phyloP scores from a whole-genome alignment of 2,797 vertebrate genomes.

The Strix occidentalis region DNA sequence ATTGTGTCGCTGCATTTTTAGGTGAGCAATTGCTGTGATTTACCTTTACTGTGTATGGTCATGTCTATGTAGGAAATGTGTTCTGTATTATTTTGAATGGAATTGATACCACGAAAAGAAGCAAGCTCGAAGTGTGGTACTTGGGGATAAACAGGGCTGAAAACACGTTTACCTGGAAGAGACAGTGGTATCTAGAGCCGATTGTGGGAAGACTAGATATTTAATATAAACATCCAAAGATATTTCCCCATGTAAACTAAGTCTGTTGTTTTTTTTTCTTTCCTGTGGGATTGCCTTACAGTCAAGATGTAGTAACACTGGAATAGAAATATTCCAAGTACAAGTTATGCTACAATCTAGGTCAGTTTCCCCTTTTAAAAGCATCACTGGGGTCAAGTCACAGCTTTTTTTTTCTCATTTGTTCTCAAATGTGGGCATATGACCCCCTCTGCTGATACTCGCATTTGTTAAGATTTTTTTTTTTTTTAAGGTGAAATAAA shows the following conservation, averaged over 20 bases:
- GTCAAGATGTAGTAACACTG: background rate
- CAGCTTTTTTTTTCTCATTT: accelerated
- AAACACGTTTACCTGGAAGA: background rate
- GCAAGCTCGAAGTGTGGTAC: background rate
- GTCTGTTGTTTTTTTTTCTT: background rate
- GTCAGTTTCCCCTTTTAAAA: background rate
- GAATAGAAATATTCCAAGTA: background rate
- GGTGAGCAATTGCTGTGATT: background rate
- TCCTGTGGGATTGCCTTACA: background rate
- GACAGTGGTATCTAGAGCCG: background rate
- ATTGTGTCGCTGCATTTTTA: background rate
- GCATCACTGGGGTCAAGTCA: background rate
- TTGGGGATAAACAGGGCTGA: background rate
- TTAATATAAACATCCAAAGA: background rate
- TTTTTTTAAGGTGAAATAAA: background rate
- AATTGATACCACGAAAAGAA: background rate
- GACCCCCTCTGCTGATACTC: background rate
- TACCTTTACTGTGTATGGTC: background rate
- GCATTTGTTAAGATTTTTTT: background rate
- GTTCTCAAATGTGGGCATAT: background rate
- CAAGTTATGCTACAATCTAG: background rate
- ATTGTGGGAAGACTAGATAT: background rate
- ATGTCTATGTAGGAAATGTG: background rate
- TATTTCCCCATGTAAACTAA: background rate
- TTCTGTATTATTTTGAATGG: background rate